Conservation (phyloP, 2,113 vertebrate genomes). For the Zosterops lateralis region DNA sequence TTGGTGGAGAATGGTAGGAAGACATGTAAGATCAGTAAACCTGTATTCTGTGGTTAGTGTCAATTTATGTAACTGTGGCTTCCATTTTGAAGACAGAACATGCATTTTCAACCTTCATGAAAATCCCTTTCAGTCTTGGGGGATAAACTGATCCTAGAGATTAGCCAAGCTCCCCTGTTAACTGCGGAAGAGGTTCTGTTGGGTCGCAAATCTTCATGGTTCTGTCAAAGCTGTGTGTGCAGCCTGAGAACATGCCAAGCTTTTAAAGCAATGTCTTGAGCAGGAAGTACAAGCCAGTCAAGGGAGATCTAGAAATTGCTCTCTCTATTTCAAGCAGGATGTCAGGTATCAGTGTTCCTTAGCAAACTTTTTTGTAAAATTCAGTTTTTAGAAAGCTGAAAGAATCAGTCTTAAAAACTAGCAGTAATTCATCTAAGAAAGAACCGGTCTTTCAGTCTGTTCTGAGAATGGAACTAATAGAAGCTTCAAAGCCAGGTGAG, state of each 20-base stretch:
- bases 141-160: not conserved
- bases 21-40: not conserved
- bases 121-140: not conserved
- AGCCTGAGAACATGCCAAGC: not conserved
- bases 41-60: rapidly evolving
- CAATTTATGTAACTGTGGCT: not conserved
- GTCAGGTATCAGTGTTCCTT: not conserved
- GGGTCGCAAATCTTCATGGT: rapidly evolving
- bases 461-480: not conserved
- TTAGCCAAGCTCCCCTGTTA: not conserved
- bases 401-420: not conserved
- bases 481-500: not conserved
- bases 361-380: not conserved
- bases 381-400: not conserved
- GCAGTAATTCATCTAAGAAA: not conserved
- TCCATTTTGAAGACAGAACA: not conserved
- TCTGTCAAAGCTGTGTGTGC: not conserved
- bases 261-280: not conserved
- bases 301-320: not conserved
- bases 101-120: not conserved
- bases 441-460: not conserved
- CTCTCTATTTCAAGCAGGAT: not conserved
- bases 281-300: not conserved
- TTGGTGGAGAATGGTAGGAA: not conserved
- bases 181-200: not conserved